Conservation (phyloP, 2,888 invertebrate genomes). For the Drosophila fulvimacula region DNA sequence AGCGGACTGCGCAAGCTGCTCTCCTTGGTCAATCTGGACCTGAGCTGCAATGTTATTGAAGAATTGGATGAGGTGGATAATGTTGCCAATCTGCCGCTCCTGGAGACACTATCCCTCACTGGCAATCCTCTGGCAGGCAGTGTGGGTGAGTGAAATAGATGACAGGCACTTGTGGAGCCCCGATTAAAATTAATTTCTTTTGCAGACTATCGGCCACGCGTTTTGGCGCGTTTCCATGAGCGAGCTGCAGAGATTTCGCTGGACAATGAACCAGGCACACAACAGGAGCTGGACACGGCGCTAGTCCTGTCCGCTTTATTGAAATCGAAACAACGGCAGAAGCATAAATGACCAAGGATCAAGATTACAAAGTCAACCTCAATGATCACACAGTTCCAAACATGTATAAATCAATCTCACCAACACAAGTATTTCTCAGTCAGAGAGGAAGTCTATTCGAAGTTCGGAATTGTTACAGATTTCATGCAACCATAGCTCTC, state of each 20-base stretch:
- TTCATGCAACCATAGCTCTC: background rate
- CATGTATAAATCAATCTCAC: slow-evolving; percentile 20
- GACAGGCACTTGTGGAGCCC: no score
- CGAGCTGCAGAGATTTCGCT: slow-evolving; percentile 93
- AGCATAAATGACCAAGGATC: slow-evolving; percentile 54
- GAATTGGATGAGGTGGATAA: slow-evolving; percentile 92
- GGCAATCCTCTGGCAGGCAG: slow-evolving; percentile 94
- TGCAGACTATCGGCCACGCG: slow-evolving; percentile 95
- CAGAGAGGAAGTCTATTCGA: background rate
- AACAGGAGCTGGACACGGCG: slow-evolving; percentile 96
- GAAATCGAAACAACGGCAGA: slow-evolving; percentile 76
- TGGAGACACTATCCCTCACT: slow-evolving; percentile 93
- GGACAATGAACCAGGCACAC: slow-evolving; percentile 94
- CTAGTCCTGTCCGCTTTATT: slow-evolving; percentile 95
- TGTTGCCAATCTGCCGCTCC: slow-evolving; percentile 92
- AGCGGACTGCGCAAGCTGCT: slow-evolving; percentile 92
- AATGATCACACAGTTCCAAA: slow-evolving; percentile 11
- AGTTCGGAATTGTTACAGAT: background rate
- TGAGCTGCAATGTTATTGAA: slow-evolving; percentile 93
- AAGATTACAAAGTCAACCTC: background rate
- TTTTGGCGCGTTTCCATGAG: slow-evolving; percentile 93
- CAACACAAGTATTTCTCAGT: slow-evolving; percentile 33
- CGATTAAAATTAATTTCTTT: background rate
- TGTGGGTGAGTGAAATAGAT: slow-evolving; percentile 76
- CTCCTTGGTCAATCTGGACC: slow-evolving; percentile 93